A percentile compares a stretch with the other conserved stretches of the same genome.
phyloP scores from a whole-genome alignment of 1,140 invertebrate species.

The Delia radicum region DNA sequence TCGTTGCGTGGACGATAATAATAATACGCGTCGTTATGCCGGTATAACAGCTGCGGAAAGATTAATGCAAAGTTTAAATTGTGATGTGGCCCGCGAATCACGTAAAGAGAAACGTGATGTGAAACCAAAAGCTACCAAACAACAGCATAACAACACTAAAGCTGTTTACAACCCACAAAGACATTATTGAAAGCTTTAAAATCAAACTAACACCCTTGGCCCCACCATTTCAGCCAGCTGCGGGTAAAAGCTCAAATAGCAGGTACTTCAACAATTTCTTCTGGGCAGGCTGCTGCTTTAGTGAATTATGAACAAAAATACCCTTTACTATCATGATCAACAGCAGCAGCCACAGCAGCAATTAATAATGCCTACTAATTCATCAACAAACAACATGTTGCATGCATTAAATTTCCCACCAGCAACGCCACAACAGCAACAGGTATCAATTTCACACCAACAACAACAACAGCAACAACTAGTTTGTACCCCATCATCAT shows the following conservation, averaged over 20 bases:
- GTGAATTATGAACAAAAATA: conserved; percentile 46
- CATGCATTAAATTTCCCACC: not conserved
- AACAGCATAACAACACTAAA: not conserved
- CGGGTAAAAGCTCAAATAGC: conserved; percentile 24
- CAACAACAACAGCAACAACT: conserved; percentile 22
- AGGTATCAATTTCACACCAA: conserved; percentile 33
- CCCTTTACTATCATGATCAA: conserved; percentile 34
- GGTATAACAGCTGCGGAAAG: not conserved
- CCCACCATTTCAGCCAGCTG: conserved; percentile 47
- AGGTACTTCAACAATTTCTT: not conserved
- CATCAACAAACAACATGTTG: not conserved
- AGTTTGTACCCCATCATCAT: not conserved
- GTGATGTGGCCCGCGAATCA: not conserved
- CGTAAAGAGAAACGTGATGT: not conserved
- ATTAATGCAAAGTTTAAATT: conserved; percentile 16
- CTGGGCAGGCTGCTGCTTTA: conserved; percentile 22
- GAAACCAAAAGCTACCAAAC: not conserved
- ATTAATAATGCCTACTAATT: conserved; percentile 32
- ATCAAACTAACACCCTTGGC: conserved; percentile 50
- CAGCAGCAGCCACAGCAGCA: conserved; percentile 22
- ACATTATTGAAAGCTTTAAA: conserved; percentile 47
- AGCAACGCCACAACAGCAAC: conserved; percentile 25
- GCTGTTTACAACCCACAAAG: conserved; percentile 16
- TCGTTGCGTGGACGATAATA: conserved; percentile 2
- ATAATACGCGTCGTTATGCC: not conserved